Evolutionary conservation across 2,888 invertebrate genomes (phyloP).

Genomic region (Nipponacmea schrenckii): DNA sequence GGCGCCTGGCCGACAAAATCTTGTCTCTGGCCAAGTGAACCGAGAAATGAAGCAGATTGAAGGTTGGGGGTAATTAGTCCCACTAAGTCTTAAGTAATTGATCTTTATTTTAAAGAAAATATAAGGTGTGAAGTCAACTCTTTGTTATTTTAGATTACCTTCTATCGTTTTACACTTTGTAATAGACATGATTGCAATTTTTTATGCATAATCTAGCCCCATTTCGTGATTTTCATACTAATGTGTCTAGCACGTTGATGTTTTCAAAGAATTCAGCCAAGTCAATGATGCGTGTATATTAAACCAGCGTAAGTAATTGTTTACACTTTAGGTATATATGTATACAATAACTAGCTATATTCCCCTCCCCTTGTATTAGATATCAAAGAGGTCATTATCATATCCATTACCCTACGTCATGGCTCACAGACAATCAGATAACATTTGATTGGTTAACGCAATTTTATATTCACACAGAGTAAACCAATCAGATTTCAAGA

Average conservation of each 20-base stretch:
- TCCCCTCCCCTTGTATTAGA: not conserved
- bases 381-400: conserved; percentile 1
- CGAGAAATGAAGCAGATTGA: conserved; percentile 4
- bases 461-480: not conserved
- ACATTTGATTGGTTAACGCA: not conserved
- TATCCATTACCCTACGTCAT: conserved; percentile 5
- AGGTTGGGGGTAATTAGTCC: conserved; percentile 2
- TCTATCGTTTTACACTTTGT: conserved; percentile 2
- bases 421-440: conserved; percentile 7
- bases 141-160: not conserved
- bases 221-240: not conserved
- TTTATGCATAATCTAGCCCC: not conserved
- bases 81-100: conserved; percentile 6
- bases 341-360: not conserved
- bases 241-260: not conserved
- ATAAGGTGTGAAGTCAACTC: not conserved
- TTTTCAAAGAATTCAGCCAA: not conserved
- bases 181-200: conserved; percentile 1
- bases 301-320: conserved; percentile 4
- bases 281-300: not conserved
- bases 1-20: conserved; percentile 1
- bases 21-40: conserved; percentile 1
- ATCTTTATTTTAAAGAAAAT: not conserved
- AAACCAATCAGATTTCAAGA: conserved; percentile 6
- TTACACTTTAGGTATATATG: not conserved